Evolutionary conservation across 2,797 vertebrate species (phyloP).

Genomic region (Merluccius polli): DNA sequence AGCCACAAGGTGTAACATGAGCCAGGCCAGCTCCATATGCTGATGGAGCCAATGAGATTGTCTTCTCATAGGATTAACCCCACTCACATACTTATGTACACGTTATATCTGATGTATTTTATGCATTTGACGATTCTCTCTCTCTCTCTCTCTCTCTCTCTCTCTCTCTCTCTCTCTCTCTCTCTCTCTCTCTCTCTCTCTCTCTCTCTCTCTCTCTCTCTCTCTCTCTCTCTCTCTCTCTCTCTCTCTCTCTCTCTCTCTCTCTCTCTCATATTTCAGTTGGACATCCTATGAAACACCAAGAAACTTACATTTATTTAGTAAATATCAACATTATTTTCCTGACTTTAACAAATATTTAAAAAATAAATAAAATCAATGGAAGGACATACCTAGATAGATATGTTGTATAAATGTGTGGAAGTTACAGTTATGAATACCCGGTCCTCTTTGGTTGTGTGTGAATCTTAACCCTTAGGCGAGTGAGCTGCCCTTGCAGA

Average conservation of each 20-base stretch:
- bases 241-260: too few relatives aligned
- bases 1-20: not conserved
- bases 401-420: not conserved
- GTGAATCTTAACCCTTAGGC: slow-evolving; percentile 36
- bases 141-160: too few relatives aligned
- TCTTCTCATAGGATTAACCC: not conserved
- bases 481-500: slow-evolving; percentile 41
- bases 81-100: not conserved
- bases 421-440: not conserved
- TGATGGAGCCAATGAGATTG: not conserved
- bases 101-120: not conserved
- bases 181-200: too few relatives aligned
- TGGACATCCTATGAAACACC: too few relatives aligned
- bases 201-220: too few relatives aligned
- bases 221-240: too few relatives aligned
- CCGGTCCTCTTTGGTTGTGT: slow-evolving; percentile 19
- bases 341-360: too few relatives aligned
- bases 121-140: not conserved
- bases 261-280: too few relatives aligned
- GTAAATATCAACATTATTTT: too few relatives aligned
- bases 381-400: not conserved
- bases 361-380: not conserved
- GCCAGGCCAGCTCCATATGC: not conserved
- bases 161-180: too few relatives aligned
- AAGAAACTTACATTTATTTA: too few relatives aligned